A percentile compares a stretch with the other conserved stretches of the same genome.
Conservation (phyloP, 2,113 vertebrate species). For the Amia ocellicauda region DNA sequence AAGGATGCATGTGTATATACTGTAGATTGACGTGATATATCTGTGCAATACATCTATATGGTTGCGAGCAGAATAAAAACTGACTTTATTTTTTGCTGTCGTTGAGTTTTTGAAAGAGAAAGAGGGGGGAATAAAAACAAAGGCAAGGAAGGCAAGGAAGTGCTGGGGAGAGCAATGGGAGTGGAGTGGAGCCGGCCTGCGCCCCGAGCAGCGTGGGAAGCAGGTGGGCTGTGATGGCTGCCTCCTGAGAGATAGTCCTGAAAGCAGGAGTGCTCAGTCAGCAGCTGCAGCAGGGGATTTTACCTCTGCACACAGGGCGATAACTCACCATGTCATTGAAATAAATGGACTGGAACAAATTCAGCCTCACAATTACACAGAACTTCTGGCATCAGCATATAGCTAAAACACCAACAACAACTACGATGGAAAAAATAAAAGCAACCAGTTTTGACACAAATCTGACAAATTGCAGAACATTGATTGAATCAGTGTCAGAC, state of each 20-base stretch:
- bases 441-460: too few species aligned
- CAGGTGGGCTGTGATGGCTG: neutral
- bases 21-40: too few species aligned
- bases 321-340: conserved; percentile 2
- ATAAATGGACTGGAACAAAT: conserved; percentile 10
- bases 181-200: neutral
- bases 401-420: neutral
- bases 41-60: too few species aligned
- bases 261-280: conserved; percentile 5
- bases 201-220: neutral
- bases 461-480: too few species aligned
- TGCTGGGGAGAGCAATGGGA: too few species aligned
- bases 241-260: neutral
- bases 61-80: too few species aligned
- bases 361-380: conserved; percentile 5
- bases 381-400: neutral
- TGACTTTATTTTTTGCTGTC: too few species aligned
- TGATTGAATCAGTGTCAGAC: too few species aligned
- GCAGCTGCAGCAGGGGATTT: neutral
- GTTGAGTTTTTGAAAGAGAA: neutral
- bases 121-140: too few species aligned
- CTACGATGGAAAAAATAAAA: too few species aligned
- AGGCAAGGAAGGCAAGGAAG: too few species aligned
- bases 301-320: neutral
- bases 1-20: too few species aligned